These are phyloP conservation scores for Cinclus mexicanus DNA, from an alignment of 2,113 vertebrate species.

Conservation along the genomic window DNA sequence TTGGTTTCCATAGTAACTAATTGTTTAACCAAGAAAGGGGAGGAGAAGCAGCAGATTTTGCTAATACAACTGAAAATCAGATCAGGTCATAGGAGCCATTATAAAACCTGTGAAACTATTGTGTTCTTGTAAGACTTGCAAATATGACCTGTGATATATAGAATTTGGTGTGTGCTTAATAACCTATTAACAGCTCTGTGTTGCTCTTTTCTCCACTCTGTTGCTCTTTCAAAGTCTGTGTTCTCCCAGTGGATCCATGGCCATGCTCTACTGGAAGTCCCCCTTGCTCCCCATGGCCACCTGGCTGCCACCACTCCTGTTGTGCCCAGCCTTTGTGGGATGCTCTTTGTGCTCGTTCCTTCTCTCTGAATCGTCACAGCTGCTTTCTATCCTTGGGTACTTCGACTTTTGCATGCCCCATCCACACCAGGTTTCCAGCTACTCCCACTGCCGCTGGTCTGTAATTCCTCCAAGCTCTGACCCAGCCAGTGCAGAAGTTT, in stretches of 20 bases:
- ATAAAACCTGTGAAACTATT: not conserved
- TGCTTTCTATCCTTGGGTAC: not conserved
- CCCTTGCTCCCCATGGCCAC: fast-evolving
- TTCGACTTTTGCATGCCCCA: fast-evolving
- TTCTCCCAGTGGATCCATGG: not conserved
- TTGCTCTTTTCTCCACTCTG: not conserved
- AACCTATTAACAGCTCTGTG: not conserved
- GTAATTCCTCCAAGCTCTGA: no score
- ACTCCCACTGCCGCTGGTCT: not conserved
- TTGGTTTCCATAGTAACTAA: constrained; percentile 21
- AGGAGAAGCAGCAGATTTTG: not conserved
- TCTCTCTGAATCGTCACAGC: not conserved
- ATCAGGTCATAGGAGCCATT: not conserved
- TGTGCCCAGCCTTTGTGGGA: fast-evolving
- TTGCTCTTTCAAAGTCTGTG: fast-evolving
- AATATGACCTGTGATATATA: fast-evolving
- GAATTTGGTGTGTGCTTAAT: not conserved
- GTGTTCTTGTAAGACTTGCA: not conserved
- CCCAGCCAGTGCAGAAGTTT: not conserved
- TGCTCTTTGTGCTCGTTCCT: not conserved
- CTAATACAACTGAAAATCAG: not conserved
- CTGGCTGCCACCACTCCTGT: not conserved
- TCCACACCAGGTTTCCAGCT: fast-evolving
- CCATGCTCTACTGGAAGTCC: fast-evolving
- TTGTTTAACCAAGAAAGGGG: not conserved